Evolutionary conservation across 2,797 vertebrate genomes (phyloP).

Genomic region (Mormyrus proboscirostris): DNA sequence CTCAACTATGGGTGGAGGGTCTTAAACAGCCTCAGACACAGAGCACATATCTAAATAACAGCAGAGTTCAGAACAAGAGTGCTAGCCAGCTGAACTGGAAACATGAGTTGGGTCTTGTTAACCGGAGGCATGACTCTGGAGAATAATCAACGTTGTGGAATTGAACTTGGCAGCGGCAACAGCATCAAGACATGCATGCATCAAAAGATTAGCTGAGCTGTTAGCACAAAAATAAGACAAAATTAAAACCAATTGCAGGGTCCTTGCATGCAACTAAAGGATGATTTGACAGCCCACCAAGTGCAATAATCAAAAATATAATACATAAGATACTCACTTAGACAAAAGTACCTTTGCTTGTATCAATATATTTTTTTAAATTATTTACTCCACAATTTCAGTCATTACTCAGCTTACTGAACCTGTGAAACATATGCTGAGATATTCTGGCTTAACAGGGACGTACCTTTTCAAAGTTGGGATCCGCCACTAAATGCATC

Average conservation of each 20-base stretch:
- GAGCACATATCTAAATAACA: background rate
- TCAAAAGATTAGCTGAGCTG: background rate
- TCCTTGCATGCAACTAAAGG: background rate
- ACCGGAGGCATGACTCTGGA: background rate
- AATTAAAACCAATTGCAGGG: background rate
- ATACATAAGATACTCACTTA: background rate
- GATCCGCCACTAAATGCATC: conserved; percentile 60
- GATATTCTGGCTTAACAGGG: conserved; percentile 3
- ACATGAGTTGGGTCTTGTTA: background rate
- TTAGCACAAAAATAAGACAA: background rate
- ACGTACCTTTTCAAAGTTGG: conserved; percentile 61
- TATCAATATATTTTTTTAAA: background rate
- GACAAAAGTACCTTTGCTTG: background rate
- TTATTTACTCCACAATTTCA: conserved; percentile 1
- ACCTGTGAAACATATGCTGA: conserved; percentile 6
- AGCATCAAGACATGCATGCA: background rate
- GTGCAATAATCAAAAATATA: background rate
- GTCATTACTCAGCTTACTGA: conserved; percentile 4
- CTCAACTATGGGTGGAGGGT: background rate
- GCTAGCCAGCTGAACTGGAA: background rate
- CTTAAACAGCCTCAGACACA: background rate
- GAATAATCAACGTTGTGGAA: background rate
- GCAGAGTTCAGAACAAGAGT: background rate
- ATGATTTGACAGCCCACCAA: background rate
- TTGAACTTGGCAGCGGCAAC: background rate